A percentile compares a stretch with the other conserved stretches of the same genome.
Evolutionary conservation across 2,113 vertebrate genomes (phyloP).

Genomic region (Heterocephalus glaber): DNA sequence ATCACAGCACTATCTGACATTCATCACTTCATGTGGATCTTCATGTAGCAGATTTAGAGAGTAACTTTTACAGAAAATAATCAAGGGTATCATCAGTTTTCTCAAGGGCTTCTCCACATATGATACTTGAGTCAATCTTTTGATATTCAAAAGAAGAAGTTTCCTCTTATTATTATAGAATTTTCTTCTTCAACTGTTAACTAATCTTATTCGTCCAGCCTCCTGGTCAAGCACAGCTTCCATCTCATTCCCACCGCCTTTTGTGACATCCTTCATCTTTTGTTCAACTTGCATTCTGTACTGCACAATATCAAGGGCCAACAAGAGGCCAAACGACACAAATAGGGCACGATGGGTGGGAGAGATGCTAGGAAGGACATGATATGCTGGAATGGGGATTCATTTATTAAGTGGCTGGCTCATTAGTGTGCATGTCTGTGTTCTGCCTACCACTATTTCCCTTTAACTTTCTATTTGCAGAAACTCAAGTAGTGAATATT

Average conservation of each 20-base stretch:
- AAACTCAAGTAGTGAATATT: background rate
- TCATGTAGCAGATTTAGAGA: background rate
- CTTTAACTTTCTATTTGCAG: background rate
- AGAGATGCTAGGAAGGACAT: background rate
- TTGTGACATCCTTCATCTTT: background rate
- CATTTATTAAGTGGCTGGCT: background rate
- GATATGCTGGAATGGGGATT: background rate
- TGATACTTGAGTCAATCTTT: background rate
- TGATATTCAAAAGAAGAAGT: background rate
- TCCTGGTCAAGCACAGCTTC: background rate
- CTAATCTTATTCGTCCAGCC: background rate
- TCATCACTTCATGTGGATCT: background rate
- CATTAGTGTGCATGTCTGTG: background rate
- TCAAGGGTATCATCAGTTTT: background rate
- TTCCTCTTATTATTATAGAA: background rate
- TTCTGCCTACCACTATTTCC: background rate
- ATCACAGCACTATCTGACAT: background rate
- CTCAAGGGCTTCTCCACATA: background rate
- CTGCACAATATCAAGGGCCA: background rate
- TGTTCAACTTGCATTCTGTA: background rate
- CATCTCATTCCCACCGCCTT: background rate
- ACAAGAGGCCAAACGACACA: background rate
- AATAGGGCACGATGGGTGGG: background rate
- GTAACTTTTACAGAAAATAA: slow-evolving; percentile 20
- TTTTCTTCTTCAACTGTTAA: background rate